phyloP scores from a whole-genome alignment of 92 coral and sea anemone species.

The Paramuricea clavata region DNA sequence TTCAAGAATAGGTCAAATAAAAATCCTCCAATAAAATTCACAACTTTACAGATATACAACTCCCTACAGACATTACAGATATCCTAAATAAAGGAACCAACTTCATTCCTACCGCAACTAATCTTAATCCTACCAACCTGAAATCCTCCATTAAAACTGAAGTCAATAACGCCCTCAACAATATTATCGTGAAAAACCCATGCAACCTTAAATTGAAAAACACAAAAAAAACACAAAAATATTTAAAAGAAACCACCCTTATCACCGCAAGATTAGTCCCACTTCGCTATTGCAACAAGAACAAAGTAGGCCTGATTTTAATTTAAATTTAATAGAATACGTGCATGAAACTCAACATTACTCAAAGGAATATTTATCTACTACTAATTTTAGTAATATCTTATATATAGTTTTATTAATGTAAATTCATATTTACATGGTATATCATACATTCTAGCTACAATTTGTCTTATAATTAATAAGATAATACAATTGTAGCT shows the following conservation, averaged over 20 bases:
- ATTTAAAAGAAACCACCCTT: neutral
- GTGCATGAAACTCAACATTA: slow-evolving; percentile 3
- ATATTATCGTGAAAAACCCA: neutral
- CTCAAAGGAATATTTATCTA: neutral
- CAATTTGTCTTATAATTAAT: too few relatives aligned
- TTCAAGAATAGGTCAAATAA: neutral
- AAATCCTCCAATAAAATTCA: slow-evolving; percentile 5
- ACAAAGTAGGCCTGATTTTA: slow-evolving; percentile 30
- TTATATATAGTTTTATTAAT: too few relatives aligned
- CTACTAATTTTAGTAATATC: neutral
- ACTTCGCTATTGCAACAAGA: neutral
- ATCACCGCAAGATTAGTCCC: neutral
- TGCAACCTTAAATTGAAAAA: neutral
- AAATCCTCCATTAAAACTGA: too few relatives aligned
- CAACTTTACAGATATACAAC: neutral
- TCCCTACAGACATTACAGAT: neutral
- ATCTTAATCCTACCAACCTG: neutral
- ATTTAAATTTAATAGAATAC: slow-evolving; percentile 14
- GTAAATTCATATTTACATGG: too few relatives aligned
- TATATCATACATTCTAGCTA: too few relatives aligned
- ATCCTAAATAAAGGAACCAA: slow-evolving; percentile 27
- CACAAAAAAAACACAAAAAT: neutral
- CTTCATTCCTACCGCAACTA: slow-evolving; percentile 5
- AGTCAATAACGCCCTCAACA: neutral
- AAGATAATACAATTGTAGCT: too few relatives aligned